Conservation (phyloP, 2,888 invertebrate species). For the Theretra japonica region DNA sequence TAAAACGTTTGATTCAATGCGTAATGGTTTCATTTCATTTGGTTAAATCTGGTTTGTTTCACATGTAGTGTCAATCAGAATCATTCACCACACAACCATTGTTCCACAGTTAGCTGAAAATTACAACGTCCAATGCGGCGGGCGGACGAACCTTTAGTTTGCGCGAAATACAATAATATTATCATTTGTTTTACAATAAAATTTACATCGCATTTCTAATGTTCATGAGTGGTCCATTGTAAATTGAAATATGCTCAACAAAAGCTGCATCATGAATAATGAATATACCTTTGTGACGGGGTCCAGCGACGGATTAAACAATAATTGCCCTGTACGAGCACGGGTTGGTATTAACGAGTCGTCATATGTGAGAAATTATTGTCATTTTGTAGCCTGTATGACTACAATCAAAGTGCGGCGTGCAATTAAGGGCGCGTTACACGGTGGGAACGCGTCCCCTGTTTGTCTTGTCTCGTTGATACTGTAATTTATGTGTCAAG, state of each 20-base stretch:
- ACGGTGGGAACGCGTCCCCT: conserved; percentile 44
- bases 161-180: conserved; percentile 1
- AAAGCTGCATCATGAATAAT: conserved; percentile 31
- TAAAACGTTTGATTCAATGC: no score
- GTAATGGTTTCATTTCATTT: no score
- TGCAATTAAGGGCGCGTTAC: conserved; percentile 51
- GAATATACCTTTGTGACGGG: conserved; percentile 17
- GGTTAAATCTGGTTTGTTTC: neutral
- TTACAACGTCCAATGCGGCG: neutral
- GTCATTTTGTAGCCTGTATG: conserved; percentile 45
- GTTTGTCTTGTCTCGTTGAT: conserved; percentile 50
- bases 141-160: neutral
- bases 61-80: conserved; percentile 6
- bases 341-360: neutral
- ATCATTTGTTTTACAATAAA: conserved; percentile 7
- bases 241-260: conserved; percentile 32
- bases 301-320: conserved; percentile 27
- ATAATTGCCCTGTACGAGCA: conserved; percentile 1
- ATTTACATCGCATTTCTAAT: conserved; percentile 14
- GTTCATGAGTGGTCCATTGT: neutral
- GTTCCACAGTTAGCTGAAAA: neutral
- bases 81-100: neutral
- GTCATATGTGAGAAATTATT: conserved; percentile 41
- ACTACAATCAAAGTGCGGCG: conserved; percentile 51
- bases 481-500: conserved; percentile 53